phyloP scores from a whole-genome alignment of 2,888 invertebrate genomes.

The Nemurella pictetii region DNA sequence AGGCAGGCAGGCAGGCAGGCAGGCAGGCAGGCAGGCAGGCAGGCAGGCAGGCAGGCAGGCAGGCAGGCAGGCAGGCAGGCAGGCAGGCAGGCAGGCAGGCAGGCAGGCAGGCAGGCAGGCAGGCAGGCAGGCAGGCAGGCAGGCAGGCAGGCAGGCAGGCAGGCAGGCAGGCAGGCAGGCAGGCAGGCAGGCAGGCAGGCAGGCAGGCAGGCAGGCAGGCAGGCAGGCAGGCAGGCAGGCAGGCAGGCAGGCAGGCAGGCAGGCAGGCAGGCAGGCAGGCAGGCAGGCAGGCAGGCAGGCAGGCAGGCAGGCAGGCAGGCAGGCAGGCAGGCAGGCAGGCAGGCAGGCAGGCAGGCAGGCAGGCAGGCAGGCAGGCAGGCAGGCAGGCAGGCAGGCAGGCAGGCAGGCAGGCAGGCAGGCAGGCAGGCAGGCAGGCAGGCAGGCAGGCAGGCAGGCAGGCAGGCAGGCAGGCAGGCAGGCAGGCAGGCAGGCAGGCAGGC shows the following conservation, averaged over 20 bases:
- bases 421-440: too few species aligned
- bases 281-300: conserved; percentile 33
- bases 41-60: conserved; percentile 24
- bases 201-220: conserved; percentile 33
- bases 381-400: too few species aligned
- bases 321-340: conserved; percentile 30
- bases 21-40: conserved; percentile 29
- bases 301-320: conserved; percentile 34
- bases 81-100: conserved; percentile 30
- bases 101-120: conserved; percentile 31
- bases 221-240: conserved; percentile 33
- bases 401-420: too few species aligned
- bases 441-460: too few species aligned
- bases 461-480: too few species aligned
- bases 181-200: conserved; percentile 31
- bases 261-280: conserved; percentile 33
- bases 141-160: conserved; percentile 32
- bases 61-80: conserved; percentile 31
- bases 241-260: conserved; percentile 32
- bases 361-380: too few species aligned
- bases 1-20: conserved; percentile 30
- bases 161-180: conserved; percentile 33
- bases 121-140: conserved; percentile 29
- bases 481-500: too few species aligned
- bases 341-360: too few species aligned